Conservation (phyloP, 2,797 vertebrate genomes). For the Protosalanx chinensis region DNA sequence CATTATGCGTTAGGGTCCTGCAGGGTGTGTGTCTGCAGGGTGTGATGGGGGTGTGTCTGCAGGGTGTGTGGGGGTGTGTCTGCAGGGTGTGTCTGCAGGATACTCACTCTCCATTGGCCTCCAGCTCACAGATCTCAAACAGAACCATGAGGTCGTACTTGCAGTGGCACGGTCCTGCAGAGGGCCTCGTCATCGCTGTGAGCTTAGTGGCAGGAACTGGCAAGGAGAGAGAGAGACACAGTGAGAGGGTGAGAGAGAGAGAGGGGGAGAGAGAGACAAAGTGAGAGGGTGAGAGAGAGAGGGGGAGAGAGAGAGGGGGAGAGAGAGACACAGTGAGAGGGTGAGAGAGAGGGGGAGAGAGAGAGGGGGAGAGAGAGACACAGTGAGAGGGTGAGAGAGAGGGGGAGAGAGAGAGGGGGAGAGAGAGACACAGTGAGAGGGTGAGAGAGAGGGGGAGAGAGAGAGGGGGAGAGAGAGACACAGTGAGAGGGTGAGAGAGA, state of each 20-base stretch:
- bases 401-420: too few species aligned
- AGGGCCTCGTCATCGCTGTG: constrained; percentile 83
- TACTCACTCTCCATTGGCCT: constrained; percentile 96
- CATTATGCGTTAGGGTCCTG: too few species aligned
- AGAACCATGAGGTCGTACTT: constrained; percentile 96
- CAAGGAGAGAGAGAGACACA: constrained; percentile 16
- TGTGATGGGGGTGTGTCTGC: too few species aligned
- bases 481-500: neutral
- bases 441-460: too few species aligned
- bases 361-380: neutral
- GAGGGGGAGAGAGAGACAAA: neutral
- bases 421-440: too few species aligned
- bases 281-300: constrained; percentile 20
- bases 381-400: too few species aligned
- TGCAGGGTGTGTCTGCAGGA: neutral
- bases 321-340: constrained; percentile 8
- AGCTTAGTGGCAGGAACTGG: constrained; percentile 96
- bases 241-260: neutral
- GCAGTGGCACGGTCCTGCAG: constrained; percentile 88
- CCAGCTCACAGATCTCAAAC: constrained; percentile 97
- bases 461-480: neutral
- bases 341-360: too few species aligned
- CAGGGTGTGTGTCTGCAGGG: neutral
- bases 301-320: constrained; percentile 37
- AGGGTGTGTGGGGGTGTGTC: too few species aligned